A percentile compares a stretch with the other conserved stretches of the same genome.
Evolutionary conservation across 37 sponge, comb jelly and placozoan species (phyloP).

Genomic region (Oscarella lobularis): DNA sequence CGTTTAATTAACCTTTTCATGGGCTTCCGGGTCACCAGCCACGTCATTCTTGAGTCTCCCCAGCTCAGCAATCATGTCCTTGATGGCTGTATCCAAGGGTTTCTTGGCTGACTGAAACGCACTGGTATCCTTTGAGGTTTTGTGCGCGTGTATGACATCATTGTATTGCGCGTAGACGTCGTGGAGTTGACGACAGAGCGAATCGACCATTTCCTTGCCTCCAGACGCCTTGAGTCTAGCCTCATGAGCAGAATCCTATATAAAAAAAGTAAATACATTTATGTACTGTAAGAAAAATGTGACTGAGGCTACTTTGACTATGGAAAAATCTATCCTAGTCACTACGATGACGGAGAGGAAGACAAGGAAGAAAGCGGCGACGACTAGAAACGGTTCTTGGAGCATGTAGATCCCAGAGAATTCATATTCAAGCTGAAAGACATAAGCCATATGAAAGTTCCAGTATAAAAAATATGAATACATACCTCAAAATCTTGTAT

Average conservation of each 20-base stretch:
- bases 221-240: slow-evolving; percentile 1
- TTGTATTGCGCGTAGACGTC: slow-evolving; percentile 3
- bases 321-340: slow-evolving; percentile 88
- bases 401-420: slow-evolving; percentile 62
- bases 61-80: slow-evolving; percentile 7
- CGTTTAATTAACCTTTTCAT: neutral
- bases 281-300: too few species aligned
- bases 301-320: neutral
- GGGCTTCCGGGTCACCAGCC: neutral
- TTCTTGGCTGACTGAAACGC: slow-evolving; percentile 18
- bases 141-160: slow-evolving; percentile 9
- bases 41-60: slow-evolving; percentile 2
- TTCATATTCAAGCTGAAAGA: slow-evolving; percentile 42
- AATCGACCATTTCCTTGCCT: slow-evolving; percentile 9
- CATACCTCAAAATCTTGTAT: slow-evolving; percentile 75
- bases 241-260: slow-evolving; percentile 7
- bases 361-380: slow-evolving; percentile 62
- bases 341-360: slow-evolving; percentile 68
- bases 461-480: too few species aligned
- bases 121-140: slow-evolving; percentile 5
- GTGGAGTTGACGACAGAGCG: slow-evolving; percentile 3
- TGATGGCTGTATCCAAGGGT: slow-evolving; percentile 5
- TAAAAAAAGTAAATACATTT: neutral
- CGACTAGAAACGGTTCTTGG: slow-evolving; percentile 84
- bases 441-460: too few species aligned